phyloP scores from a whole-genome alignment of 1,140 invertebrate genomes.

The Ips nitidus region DNA sequence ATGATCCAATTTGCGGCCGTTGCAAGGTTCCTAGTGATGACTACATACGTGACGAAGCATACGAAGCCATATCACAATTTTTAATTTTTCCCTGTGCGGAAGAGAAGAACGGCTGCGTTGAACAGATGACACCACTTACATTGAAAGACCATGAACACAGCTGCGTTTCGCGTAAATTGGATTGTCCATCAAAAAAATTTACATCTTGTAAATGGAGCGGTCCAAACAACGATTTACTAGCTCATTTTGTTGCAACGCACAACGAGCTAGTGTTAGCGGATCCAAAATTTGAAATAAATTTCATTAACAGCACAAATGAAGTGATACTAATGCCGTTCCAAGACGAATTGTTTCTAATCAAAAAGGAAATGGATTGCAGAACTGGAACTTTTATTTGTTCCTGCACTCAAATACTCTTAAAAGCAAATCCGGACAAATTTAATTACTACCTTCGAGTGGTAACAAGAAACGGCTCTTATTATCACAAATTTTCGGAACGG shows the following conservation, averaged over 20 bases:
- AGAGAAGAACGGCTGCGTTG: slow-evolving; percentile 32
- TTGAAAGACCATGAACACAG: slow-evolving; percentile 35
- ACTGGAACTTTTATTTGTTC: slow-evolving; percentile 33
- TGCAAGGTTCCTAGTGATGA: slow-evolving; percentile 22
- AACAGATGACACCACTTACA: slow-evolving; percentile 28
- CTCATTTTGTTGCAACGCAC: slow-evolving; percentile 39
- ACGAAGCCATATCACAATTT: slow-evolving; percentile 36
- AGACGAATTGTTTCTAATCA: slow-evolving; percentile 38
- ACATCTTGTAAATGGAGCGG: slow-evolving; percentile 39
- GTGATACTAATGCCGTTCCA: slow-evolving; percentile 34
- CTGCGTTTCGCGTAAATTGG: slow-evolving; percentile 29
- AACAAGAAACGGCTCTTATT: slow-evolving; percentile 15
- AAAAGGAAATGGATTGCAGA: slow-evolving; percentile 36
- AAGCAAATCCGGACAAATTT: slow-evolving; percentile 21
- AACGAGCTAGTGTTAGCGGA: slow-evolving; percentile 23
- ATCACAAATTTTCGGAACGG: slow-evolving; percentile 19
- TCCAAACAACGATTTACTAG: slow-evolving; percentile 25
- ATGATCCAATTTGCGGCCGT: slow-evolving; percentile 32
- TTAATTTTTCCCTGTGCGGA: slow-evolving; percentile 38
- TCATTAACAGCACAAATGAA: slow-evolving; percentile 35
- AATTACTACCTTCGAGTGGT: slow-evolving; percentile 32
- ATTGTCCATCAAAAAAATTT: slow-evolving; percentile 34
- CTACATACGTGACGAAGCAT: slow-evolving; percentile 33
- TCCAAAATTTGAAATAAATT: slow-evolving; percentile 37
- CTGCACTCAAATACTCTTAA: slow-evolving; percentile 22